Evolutionary conservation across 1,140 invertebrate species (phyloP).

Genomic region (Agrypnia vestita): DNA sequence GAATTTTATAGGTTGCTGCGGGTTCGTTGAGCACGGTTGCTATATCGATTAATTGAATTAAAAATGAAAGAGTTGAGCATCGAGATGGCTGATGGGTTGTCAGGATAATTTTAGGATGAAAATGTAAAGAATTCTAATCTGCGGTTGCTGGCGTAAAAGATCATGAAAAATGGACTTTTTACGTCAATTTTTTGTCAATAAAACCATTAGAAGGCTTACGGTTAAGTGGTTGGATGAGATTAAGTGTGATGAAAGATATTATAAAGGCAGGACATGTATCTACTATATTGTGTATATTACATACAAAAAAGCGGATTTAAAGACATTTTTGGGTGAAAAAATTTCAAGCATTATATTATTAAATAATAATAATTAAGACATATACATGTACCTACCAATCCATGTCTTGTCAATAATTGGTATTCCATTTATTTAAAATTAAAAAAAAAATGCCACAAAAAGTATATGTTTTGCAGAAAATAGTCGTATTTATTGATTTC

Average conservation of each 20-base stretch:
- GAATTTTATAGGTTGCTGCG: background rate
- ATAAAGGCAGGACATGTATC: background rate
- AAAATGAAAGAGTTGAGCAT: slow-evolving; percentile 40
- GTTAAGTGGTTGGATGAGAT: slow-evolving; percentile 19
- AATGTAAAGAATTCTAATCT: slow-evolving; percentile 42
- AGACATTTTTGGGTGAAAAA: no score
- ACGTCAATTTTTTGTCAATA: slow-evolving; percentile 28
- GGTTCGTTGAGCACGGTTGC: background rate
- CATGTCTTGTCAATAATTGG: no score
- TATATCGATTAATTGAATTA: slow-evolving; percentile 56
- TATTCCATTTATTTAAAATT: no score
- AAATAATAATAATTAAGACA: no score
- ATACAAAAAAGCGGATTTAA: no score
- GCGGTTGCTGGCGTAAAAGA: slow-evolving; percentile 21
- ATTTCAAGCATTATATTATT: no score
- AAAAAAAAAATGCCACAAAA: no score
- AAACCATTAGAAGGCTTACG: slow-evolving; percentile 13
- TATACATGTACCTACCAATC: no score
- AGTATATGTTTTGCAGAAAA: no score
- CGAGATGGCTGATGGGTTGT: slow-evolving; percentile 32
- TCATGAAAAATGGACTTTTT: slow-evolving; percentile 38
- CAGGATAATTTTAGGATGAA: slow-evolving; percentile 52
- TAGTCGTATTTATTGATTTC: no score
- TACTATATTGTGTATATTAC: background rate
- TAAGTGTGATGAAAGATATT: background rate